Percentiles rank a stretch among this genome's conserved stretches.
Conservation (phyloP, 2,113 vertebrate genomes). For the Paradisaea rubra region DNA sequence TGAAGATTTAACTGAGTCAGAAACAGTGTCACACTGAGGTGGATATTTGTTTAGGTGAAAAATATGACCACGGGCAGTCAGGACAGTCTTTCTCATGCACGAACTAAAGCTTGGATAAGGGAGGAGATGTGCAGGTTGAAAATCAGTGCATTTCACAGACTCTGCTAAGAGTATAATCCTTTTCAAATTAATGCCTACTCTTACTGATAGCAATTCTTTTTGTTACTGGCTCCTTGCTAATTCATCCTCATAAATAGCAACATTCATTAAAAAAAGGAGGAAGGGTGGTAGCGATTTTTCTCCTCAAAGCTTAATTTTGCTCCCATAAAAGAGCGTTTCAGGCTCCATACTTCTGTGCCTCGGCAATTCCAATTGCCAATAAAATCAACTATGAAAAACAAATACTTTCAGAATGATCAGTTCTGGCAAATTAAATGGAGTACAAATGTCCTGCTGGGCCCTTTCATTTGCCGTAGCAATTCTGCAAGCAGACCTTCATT, state of each 20-base stretch:
- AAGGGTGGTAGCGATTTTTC: neutral
- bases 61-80: fast-evolving
- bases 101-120: neutral
- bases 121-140: neutral
- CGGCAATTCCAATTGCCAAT: neutral
- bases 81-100: neutral
- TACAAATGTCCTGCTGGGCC: neutral
- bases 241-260: neutral
- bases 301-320: neutral
- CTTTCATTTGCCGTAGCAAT: neutral
- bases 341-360: neutral
- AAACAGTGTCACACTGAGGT: neutral
- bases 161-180: neutral
- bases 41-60: neutral
- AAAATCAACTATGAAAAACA: neutral
- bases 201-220: neutral
- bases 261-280: neutral
- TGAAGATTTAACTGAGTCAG: neutral
- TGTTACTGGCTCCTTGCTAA: neutral
- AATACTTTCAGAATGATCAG: neutral
- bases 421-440: neutral
- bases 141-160: neutral
- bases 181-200: neutral
- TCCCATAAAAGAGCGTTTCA: neutral
- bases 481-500: neutral